phyloP scores from a whole-genome alignment of 2,888 invertebrate species.

The Cheilosia vernalis region DNA sequence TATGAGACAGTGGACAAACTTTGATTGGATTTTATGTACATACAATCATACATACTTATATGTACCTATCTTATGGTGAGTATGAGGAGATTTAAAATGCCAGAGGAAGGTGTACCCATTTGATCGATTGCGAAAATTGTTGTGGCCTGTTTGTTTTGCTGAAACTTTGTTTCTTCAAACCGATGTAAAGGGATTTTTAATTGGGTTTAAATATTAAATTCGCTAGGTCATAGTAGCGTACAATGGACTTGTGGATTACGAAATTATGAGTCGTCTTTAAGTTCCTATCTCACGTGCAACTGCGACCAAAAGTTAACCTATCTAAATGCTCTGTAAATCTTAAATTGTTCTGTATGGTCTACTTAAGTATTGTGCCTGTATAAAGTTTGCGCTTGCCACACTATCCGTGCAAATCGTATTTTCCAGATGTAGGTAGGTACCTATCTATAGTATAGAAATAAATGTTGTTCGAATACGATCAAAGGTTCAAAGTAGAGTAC shows the following conservation, averaged over 20 bases:
- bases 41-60: background rate
- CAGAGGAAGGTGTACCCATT: slow-evolving; percentile 3
- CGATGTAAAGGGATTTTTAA: slow-evolving; percentile 11
- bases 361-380: no score
- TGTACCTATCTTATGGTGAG: background rate
- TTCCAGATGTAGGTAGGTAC: no score
- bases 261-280: background rate
- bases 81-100: slow-evolving; percentile 10
- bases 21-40: slow-evolving; percentile 15
- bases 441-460: no score
- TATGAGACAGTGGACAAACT: slow-evolving; percentile 29
- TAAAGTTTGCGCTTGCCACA: no score
- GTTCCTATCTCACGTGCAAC: no score
- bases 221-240: background rate
- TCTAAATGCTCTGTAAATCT: no score
- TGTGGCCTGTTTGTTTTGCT: slow-evolving; percentile 25
- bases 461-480: no score
- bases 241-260: background rate
- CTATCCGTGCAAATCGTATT: no score
- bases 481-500: background rate
- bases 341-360: no score
- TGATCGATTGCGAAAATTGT: slow-evolving; percentile 18
- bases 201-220: background rate
- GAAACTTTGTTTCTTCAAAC: slow-evolving; percentile 1
- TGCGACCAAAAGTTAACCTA: no score